phyloP scores from a whole-genome alignment of 2,888 invertebrate species.

The Eilema depressum region DNA sequence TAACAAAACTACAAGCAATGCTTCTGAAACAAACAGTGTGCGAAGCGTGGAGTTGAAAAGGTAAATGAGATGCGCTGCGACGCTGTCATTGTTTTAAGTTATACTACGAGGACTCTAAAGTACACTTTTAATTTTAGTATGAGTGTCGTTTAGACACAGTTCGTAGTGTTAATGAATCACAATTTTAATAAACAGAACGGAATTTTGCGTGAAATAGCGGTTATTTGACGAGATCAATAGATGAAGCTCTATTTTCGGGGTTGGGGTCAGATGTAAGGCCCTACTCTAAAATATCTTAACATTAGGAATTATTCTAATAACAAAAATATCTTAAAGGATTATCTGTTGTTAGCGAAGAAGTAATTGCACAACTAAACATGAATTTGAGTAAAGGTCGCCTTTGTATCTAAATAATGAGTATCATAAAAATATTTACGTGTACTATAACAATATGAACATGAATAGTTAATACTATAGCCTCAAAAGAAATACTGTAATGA shows the following conservation, averaged over 20 bases:
- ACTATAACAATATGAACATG: background rate
- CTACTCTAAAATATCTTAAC: no score
- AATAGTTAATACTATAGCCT: no score
- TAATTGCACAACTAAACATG: background rate
- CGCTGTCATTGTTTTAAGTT: constrained; percentile 73
- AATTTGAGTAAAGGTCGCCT: background rate
- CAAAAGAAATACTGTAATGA: background rate
- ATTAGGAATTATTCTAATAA: no score
- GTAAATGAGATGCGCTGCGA: constrained; percentile 73
- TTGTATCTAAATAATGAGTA: background rate
- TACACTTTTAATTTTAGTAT: constrained; percentile 78
- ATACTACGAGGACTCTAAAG: constrained; percentile 67
- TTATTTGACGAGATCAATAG: no score
- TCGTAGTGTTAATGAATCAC: constrained; percentile 29
- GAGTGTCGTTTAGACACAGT: constrained; percentile 48
- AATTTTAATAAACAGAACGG: background rate
- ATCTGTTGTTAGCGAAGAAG: background rate
- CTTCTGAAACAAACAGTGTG: constrained; percentile 48
- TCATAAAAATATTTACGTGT: background rate
- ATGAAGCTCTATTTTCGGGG: no score
- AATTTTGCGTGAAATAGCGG: background rate
- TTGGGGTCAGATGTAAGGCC: no score
- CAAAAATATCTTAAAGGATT: no score
- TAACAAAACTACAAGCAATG: constrained; percentile 54
- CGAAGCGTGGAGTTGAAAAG: constrained; percentile 48